Evolutionary conservation across 2,797 vertebrate genomes (phyloP).

Genomic region (Coccyzus lansbergi): DNA sequence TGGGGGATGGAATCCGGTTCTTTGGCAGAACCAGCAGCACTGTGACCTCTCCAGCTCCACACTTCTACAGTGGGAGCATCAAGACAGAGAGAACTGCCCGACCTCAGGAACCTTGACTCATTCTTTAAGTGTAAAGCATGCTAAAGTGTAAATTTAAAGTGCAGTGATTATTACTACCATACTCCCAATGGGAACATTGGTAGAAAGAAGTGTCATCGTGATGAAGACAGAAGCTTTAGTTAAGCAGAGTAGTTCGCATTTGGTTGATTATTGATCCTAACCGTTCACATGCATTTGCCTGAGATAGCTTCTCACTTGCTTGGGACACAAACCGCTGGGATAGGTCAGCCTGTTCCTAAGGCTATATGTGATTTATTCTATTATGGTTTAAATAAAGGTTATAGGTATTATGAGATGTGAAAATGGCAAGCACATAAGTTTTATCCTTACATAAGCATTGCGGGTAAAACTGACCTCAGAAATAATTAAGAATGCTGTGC

Average conservation of each 20-base stretch:
- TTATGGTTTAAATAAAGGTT: background rate
- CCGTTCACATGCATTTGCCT: background rate
- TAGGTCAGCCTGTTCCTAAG: background rate
- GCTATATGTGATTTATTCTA: background rate
- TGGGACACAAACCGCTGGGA: background rate
- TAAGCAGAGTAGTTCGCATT: background rate
- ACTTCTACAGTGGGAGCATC: background rate
- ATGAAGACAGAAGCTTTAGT: background rate
- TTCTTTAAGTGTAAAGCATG: background rate
- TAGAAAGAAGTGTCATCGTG: background rate
- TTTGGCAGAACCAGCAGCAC: background rate
- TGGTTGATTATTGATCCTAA: background rate
- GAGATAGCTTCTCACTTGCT: background rate
- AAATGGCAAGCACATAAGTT: background rate
- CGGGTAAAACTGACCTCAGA: background rate
- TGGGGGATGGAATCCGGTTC: background rate
- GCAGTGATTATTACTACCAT: background rate
- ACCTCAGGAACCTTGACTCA: background rate
- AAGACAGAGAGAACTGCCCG: background rate
- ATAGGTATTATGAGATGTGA: background rate
- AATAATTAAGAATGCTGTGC: background rate
- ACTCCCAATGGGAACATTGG: background rate
- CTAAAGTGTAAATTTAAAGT: background rate
- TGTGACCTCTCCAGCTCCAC: background rate
- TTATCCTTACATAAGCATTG: background rate